A percentile compares a stretch with the other conserved stretches of the same genome.
Conservation (phyloP, 2,797 vertebrate genomes). For the Sebastes umbrosus region DNA sequence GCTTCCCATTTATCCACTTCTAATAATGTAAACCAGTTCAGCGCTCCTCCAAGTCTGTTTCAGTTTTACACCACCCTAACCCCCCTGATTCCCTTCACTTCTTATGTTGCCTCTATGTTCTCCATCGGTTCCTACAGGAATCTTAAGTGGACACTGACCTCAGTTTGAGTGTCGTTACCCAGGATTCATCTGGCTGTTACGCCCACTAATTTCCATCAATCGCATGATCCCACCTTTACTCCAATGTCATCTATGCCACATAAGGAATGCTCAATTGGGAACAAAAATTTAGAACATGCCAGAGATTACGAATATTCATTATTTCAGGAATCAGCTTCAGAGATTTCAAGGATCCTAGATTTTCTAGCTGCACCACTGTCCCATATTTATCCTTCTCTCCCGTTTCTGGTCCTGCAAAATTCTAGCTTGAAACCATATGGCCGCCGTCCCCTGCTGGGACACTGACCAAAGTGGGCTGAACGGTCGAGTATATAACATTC, state of each 20-base stretch:
- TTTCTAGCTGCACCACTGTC: background rate
- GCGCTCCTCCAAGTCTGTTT: slow-evolving; percentile 6
- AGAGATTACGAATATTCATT: background rate
- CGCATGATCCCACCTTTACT: background rate
- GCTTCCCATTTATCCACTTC: slow-evolving; percentile 7
- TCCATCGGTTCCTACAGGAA: background rate
- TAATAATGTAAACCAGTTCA: slow-evolving; percentile 19
- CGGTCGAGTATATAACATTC: slow-evolving; percentile 1
- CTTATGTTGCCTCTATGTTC: background rate
- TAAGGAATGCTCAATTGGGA: background rate
- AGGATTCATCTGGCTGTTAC: background rate
- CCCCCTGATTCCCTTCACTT: background rate
- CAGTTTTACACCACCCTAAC: background rate
- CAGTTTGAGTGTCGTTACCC: background rate
- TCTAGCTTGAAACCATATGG: slow-evolving; percentile 23
- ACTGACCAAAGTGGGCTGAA: slow-evolving; percentile 35
- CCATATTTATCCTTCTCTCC: background rate
- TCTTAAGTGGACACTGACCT: background rate
- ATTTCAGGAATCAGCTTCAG: background rate
- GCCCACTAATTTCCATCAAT: background rate
- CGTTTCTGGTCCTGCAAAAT: slow-evolving; percentile 19
- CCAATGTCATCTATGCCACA: background rate
- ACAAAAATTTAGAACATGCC: background rate
- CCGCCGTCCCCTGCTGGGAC: background rate
- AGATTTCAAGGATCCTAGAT: background rate